Evolutionary conservation across 1,140 invertebrate species (phyloP).

Genomic region (Augochlora pura): DNA sequence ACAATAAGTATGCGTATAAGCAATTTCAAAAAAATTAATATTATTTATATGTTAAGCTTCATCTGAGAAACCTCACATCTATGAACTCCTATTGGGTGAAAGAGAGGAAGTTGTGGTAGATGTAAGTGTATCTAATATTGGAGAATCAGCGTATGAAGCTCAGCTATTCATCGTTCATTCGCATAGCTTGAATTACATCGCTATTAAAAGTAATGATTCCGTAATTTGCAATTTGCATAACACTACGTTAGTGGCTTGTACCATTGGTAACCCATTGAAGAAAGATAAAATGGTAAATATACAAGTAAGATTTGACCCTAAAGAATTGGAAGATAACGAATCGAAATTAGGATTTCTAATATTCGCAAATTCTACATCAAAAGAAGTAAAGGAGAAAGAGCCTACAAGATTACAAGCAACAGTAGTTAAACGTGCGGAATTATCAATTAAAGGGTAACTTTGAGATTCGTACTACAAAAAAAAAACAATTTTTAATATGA

Average conservation of each 20-base stretch:
- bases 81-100: constrained; percentile 85
- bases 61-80: constrained; percentile 70
- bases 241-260: constrained; percentile 88
- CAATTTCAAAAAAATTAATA: not conserved
- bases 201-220: constrained; percentile 80
- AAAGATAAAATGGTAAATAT: constrained; percentile 83
- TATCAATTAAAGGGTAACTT: constrained; percentile 88
- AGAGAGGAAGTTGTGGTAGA: constrained; percentile 89
- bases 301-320: constrained; percentile 90
- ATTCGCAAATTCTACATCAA: constrained; percentile 93
- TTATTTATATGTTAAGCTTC: constrained; percentile 61
- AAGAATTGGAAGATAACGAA: constrained; percentile 86
- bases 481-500: not conserved
- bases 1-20: not conserved
- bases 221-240: constrained; percentile 87
- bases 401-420: constrained; percentile 82
- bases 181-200: constrained; percentile 89
- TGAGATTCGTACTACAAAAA: constrained; percentile 19
- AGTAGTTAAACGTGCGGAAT: constrained; percentile 90
- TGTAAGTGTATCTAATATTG: constrained; percentile 87
- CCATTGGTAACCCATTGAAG: constrained; percentile 94
- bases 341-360: constrained; percentile 86
- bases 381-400: constrained; percentile 83
- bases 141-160: constrained; percentile 95
- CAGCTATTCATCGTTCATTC: constrained; percentile 91